A percentile compares a stretch with the other conserved stretches of the same genome.
Evolutionary conservation across 2,888 invertebrate genomes (phyloP).

Genomic region (Andrena chrysosceles): DNA sequence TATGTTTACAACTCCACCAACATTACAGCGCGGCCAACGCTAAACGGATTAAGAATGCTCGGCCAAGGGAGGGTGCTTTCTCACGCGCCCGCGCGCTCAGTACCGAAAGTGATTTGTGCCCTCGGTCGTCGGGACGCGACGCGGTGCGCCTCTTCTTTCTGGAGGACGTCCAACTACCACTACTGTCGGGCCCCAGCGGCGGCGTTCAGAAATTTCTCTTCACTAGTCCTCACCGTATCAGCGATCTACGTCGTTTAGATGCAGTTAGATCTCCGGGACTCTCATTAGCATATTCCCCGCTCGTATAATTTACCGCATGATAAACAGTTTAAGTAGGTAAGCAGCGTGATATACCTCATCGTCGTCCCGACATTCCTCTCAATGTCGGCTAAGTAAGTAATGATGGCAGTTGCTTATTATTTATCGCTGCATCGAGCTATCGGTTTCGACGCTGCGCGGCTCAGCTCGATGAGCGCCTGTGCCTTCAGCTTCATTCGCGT

Average conservation of each 20-base stretch:
- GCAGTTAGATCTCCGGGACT: constrained; percentile 60
- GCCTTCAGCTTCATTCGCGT: neutral
- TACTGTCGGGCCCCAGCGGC: constrained; percentile 36
- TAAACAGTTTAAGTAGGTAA: constrained; percentile 66
- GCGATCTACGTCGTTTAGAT: constrained; percentile 66
- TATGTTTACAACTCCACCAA: neutral
- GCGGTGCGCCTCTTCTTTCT: constrained; percentile 41
- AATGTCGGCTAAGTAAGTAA: constrained; percentile 65
- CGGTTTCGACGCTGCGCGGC: constrained; percentile 10
- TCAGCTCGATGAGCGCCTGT: constrained; percentile 6
- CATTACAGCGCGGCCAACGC: neutral
- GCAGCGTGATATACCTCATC: constrained; percentile 63
- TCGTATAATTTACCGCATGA: constrained; percentile 65
- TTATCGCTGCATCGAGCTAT: constrained; percentile 43
- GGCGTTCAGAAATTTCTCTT: constrained; percentile 60
- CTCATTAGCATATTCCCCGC: constrained; percentile 66
- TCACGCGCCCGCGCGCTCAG: constrained; percentile 75
- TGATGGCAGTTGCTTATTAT: constrained; percentile 52
- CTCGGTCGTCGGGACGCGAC: constrained; percentile 38
- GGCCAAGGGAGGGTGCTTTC: constrained; percentile 73
- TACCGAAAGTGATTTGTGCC: constrained; percentile 71
- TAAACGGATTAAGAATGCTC: constrained; percentile 14
- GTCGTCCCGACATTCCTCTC: constrained; percentile 62
- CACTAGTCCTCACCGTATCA: constrained; percentile 61
- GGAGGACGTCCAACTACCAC: constrained; percentile 52